phyloP scores from a whole-genome alignment of 2,797 vertebrate genomes.

The Hoplostethus atlanticus region DNA sequence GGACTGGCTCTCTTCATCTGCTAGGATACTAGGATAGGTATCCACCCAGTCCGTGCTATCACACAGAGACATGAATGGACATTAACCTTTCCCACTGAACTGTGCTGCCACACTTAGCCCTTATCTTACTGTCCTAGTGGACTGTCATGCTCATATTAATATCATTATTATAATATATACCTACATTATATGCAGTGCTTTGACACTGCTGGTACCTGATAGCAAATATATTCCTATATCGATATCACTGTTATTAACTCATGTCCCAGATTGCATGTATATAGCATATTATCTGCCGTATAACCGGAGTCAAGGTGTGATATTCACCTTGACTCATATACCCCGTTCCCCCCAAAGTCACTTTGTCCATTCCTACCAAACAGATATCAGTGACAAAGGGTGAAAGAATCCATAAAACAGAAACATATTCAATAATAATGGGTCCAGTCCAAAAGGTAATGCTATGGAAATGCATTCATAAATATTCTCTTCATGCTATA shows the following conservation, averaged over 20 bases:
- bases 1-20: constrained; percentile 26
- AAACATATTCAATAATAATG: constrained; percentile 52
- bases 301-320: constrained; percentile 28
- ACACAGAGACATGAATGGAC: constrained; percentile 59
- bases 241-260: constrained; percentile 61
- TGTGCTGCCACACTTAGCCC: constrained; percentile 43
- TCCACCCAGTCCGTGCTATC: constrained; percentile 58
- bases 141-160: constrained; percentile 62
- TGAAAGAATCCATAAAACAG: constrained; percentile 44
- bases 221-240: constrained; percentile 60
- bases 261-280: constrained; percentile 30
- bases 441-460: constrained; percentile 57
- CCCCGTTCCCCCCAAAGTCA: constrained; percentile 51
- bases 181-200: constrained; percentile 40
- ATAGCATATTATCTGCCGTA: constrained; percentile 49
- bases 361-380: constrained; percentile 28
- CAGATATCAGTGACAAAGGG: constrained; percentile 53
- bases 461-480: constrained; percentile 61
- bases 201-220: constrained; percentile 68
- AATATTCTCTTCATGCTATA: constrained; percentile 49
- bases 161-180: constrained; percentile 52
- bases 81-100: constrained; percentile 66
- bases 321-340: constrained; percentile 66
- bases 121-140: constrained; percentile 69
- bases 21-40: constrained; percentile 37